A percentile compares a stretch with the other conserved stretches of the same genome.
These are phyloP conservation scores for Henricia sp. DNA, from an alignment of 53 echinoderm and acorn worm genomes.

Conservation along the genomic window DNA sequence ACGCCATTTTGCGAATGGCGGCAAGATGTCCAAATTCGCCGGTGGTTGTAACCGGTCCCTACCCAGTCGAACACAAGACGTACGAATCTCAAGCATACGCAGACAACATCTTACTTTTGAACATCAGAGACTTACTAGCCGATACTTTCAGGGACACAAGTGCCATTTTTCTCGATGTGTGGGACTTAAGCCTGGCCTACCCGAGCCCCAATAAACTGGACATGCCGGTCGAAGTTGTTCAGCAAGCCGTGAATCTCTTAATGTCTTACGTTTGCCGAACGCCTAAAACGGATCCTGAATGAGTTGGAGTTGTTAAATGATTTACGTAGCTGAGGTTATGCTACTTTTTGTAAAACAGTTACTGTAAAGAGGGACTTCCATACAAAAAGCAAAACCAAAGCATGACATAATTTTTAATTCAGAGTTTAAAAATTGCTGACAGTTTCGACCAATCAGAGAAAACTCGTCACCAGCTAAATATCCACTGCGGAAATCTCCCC, in stretches of 20 bases:
- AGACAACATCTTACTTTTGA: slow-evolving; percentile 11
- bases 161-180: slow-evolving; percentile 41
- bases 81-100: background rate
- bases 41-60: slow-evolving; percentile 21
- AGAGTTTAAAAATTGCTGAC: background rate
- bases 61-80: slow-evolving; percentile 6
- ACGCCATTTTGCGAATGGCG: background rate
- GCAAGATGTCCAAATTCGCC: slow-evolving; percentile 25
- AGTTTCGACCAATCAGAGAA: too few relatives aligned
- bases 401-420: too few relatives aligned
- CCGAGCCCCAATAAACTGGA: slow-evolving; percentile 25
- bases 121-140: background rate
- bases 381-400: too few relatives aligned
- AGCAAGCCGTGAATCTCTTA: slow-evolving; percentile 38
- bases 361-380: too few relatives aligned
- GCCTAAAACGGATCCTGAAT: too few relatives aligned
- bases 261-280: slow-evolving; percentile 47
- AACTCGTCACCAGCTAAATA: too few relatives aligned
- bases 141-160: slow-evolving; percentile 9
- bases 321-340: too few relatives aligned
- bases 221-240: slow-evolving; percentile 34
- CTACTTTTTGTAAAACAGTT: too few relatives aligned
- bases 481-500: too few relatives aligned
- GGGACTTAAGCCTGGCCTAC: slow-evolving; percentile 56
- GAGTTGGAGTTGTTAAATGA: too few relatives aligned